Base-by-base conservation (phyloP, 2,113 vertebrate genomes). In the Paramisgurnus dabryanus region DNA sequence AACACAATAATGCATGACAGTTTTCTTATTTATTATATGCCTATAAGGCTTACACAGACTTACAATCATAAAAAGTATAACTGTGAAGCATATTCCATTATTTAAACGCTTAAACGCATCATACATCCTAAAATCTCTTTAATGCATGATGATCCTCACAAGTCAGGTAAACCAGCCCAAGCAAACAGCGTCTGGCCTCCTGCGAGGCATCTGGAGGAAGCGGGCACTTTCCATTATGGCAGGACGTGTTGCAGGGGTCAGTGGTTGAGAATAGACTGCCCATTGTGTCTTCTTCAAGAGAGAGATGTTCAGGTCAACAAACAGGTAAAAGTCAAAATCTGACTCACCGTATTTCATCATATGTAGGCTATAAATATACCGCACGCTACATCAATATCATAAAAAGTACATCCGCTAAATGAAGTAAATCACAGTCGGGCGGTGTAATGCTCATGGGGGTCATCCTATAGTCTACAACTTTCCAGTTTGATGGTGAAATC, bases 281-380 rank as follows among this genome's bases (percentile, higher is more conserved):
- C 75, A 75, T 88, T 86, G 85, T 90, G 82, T 75, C 79, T 83
- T 74, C 77, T 76, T 65, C 55, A 80, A 55, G 70, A 87, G 83
- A 85, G 83, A 87, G 65, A 87, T 85, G 82, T 87, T 81, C 87
- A 79, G 84, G 78, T 89, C 82, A 86, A 79, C 57, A 78, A 84
- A 79, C 81, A 71, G 67, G 79, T 71, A 83, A 57, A 50, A 50
- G 60, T 80, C 60, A 70, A 18, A 76, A 3, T 53, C 65, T 53
- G 15, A 66, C 68, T 66, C 57, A 64, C 64, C 65, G 41, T 80
- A 57, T 70, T 76, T 53, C 22, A 76, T 50, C 17, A 60, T 27
- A 47, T 47, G 6, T 34, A 3, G 27, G 22, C 22, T 69, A 39
- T 57, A 83, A 49, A 83, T 57, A 45, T 40, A 69, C 6, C 27